phyloP scores from a whole-genome alignment of 2,888 invertebrate species.

The Chironomus tentans region DNA sequence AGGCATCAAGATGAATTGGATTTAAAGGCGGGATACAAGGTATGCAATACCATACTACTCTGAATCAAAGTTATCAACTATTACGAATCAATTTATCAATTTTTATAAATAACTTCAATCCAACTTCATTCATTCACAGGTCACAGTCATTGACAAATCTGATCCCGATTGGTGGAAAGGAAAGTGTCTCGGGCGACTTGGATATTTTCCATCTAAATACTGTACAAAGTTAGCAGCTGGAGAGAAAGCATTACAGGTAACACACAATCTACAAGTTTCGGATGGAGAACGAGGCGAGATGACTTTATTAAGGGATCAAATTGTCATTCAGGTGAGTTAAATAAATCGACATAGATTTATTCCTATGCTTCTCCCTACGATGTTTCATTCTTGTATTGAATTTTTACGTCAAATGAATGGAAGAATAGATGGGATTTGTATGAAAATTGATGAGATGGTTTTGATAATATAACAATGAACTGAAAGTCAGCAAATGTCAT shows the following conservation, averaged over 20 bases:
- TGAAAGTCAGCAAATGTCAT: too few species aligned
- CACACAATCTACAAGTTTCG: constrained; percentile 74
- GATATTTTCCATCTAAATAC: constrained; percentile 92
- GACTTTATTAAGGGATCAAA: constrained; percentile 82
- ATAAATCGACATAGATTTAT: too few species aligned
- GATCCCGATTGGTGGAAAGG: constrained; percentile 98
- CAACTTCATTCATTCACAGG: constrained; percentile 39
- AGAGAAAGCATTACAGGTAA: constrained; percentile 86
- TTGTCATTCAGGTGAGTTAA: constrained; percentile 61
- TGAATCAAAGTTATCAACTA: too few species aligned
- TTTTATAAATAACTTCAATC: constrained; percentile 33
- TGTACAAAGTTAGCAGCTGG: constrained; percentile 84
- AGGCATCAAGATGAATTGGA: constrained; percentile 90
- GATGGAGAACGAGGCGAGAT: constrained; percentile 61
- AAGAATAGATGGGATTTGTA: too few species aligned
- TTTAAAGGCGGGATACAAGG: constrained; percentile 78
- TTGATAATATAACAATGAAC: too few species aligned
- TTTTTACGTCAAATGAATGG: too few species aligned
- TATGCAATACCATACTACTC: too few species aligned
- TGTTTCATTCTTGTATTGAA: too few species aligned
- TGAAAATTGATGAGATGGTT: too few species aligned
- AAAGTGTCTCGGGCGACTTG: constrained; percentile 80
- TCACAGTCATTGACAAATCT: constrained; percentile 87
- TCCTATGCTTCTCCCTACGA: too few species aligned
- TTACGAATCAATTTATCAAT: too few species aligned